Evolutionary conservation across 1,140 invertebrate species (phyloP).

Genomic region (Oncopodura yosiiana): DNA sequence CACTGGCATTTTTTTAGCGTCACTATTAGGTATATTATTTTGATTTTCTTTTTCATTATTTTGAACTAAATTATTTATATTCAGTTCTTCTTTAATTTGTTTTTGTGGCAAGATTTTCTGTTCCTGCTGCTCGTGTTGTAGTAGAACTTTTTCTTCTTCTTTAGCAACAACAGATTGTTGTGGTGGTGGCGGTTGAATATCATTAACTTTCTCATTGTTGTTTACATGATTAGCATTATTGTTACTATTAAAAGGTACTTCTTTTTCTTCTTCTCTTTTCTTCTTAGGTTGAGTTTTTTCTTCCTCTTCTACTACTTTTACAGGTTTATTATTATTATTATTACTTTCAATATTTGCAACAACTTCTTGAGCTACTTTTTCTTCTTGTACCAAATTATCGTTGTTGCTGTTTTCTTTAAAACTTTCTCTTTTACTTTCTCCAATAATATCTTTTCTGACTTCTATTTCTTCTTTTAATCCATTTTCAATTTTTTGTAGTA

Average conservation of each 20-base stretch:
- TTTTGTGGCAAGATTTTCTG: too few species aligned
- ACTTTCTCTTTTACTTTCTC: background rate
- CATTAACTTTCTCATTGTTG: background rate
- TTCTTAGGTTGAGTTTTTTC: background rate
- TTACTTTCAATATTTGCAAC: too few species aligned
- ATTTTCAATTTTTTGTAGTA: slow-evolving; percentile 16
- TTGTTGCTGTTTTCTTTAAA: too few species aligned
- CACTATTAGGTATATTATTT: too few species aligned
- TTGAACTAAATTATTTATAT: too few species aligned
- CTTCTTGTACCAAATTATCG: too few species aligned
- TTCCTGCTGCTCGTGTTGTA: background rate
- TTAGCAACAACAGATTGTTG: background rate
- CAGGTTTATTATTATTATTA: background rate
- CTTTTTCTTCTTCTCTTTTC: background rate
- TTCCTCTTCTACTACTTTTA: background rate
- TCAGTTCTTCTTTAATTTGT: too few species aligned
- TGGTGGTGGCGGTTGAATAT: background rate
- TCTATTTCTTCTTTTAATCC: slow-evolving; percentile 17
- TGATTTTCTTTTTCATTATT: too few species aligned
- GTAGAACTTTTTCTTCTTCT: background rate
- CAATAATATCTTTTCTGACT: background rate
- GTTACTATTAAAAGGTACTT: background rate
- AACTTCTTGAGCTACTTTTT: too few species aligned
- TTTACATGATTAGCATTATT: background rate
- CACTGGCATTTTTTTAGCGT: too few species aligned